These are phyloP conservation scores for Oophaga pumilio DNA, from an alignment of 2,113 vertebrate genomes.

Conservation along the genomic window DNA sequence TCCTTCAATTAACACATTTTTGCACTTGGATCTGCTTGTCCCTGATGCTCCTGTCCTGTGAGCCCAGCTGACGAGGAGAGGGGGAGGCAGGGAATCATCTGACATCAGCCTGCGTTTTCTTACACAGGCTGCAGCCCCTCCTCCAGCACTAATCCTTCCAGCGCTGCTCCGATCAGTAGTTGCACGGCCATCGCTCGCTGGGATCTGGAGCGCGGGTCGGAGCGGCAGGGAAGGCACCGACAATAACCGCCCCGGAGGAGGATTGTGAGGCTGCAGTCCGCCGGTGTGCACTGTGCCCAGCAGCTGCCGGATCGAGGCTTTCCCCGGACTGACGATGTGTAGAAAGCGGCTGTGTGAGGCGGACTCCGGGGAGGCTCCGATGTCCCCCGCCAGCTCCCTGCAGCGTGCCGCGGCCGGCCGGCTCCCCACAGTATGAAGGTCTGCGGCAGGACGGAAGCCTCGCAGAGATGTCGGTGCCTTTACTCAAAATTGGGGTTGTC, in stretches of 20 bases:
- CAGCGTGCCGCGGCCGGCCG: conserved; percentile 71
- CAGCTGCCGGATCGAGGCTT: conserved; percentile 24
- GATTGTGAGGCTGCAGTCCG: not conserved
- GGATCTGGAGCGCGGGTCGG: not conserved
- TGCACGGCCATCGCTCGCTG: conserved; percentile 55
- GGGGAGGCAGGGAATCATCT: not conserved
- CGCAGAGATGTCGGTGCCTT: conserved; percentile 90
- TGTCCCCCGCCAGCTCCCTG: conserved; percentile 70
- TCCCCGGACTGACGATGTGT: conserved; percentile 63
- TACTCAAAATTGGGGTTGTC: conserved; percentile 96
- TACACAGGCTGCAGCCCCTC: conserved; percentile 70
- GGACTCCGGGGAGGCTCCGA: conserved; percentile 68
- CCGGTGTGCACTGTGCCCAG: too few species aligned
- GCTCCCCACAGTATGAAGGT: conserved; percentile 81
- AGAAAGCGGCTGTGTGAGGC: conserved; percentile 65
- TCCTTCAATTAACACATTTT: not conserved
- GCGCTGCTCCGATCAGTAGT: conserved; percentile 48
- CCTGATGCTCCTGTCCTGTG: conserved; percentile 26
- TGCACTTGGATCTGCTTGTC: not conserved
- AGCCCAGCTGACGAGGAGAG: conserved; percentile 11
- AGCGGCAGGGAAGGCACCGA: not conserved
- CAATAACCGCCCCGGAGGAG: conserved; percentile 20
- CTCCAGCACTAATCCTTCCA: conserved; percentile 60
- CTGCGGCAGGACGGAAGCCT: conserved; percentile 64
- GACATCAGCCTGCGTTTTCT: conserved; percentile 75